Conservation (phyloP, 2,113 vertebrate species). For the Sorex araneus region DNA sequence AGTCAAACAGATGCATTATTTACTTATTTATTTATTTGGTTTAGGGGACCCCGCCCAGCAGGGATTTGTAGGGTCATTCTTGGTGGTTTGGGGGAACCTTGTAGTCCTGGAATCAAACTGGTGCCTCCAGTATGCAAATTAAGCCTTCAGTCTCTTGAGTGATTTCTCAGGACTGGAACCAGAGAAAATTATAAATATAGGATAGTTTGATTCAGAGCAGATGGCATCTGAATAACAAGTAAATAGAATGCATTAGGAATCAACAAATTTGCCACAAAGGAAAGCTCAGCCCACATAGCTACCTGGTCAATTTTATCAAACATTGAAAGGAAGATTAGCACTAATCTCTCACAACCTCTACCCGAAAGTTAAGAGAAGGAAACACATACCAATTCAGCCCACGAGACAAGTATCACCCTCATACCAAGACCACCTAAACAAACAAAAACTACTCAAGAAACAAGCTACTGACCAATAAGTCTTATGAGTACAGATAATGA, state of each 20-base stretch:
- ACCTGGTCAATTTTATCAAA: not conserved
- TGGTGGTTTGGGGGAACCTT: too few relatives aligned
- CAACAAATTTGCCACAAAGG: not conserved
- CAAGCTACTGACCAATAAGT: not conserved
- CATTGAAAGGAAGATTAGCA: conserved; percentile 15
- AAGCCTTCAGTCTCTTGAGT: too few relatives aligned
- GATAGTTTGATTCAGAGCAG: not conserved
- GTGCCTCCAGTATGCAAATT: too few relatives aligned
- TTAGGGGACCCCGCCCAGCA: too few relatives aligned
- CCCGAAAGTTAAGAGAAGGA: not conserved
- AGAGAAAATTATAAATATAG: not conserved
- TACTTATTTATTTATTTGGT: too few relatives aligned
- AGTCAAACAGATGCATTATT: not conserved
- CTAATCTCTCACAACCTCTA: not conserved
- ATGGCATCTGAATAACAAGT: not conserved
- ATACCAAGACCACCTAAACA: not conserved
- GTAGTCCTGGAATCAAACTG: too few relatives aligned
- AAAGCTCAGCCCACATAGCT: not conserved
- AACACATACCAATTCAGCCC: not conserved
- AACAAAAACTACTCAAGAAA: not conserved
- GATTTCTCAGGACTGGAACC: not conserved
- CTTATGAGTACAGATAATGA: not conserved
- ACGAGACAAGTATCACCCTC: not conserved
- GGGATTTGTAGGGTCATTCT: too few relatives aligned
- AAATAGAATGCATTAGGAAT: conserved; percentile 32